Evolutionary conservation across 2,113 vertebrate species (phyloP).

Genomic region (Platanista minor): DNA sequence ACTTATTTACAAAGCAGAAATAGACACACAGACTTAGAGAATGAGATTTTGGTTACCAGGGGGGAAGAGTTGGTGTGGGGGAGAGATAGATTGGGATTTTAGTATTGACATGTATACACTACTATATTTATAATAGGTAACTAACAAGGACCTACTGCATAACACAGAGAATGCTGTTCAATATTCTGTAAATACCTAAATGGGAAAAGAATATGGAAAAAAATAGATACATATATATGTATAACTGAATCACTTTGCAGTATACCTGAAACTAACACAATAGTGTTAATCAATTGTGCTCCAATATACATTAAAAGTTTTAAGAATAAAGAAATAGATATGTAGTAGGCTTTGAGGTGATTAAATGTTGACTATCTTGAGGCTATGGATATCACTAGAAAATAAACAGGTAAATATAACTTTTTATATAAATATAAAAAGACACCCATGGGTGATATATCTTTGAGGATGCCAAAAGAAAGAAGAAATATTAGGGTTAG

Average conservation of each 20-base stretch:
- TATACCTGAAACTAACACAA: too few species aligned
- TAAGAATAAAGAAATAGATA: background rate
- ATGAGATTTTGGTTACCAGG: background rate
- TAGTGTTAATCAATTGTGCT: too few species aligned
- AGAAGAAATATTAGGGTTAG: background rate
- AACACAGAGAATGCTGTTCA: background rate
- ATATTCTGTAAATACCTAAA: background rate
- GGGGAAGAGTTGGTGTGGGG: background rate
- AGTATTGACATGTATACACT: background rate
- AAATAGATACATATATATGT: background rate
- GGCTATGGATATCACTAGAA: background rate
- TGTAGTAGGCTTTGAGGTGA: background rate
- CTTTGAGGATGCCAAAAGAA: background rate
- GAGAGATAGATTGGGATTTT: background rate
- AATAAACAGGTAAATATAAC: background rate
- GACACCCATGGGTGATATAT: background rate
- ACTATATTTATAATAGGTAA: background rate
- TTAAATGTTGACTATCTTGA: background rate
- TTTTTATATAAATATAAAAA: background rate
- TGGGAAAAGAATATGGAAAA: background rate
- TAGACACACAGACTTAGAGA: background rate
- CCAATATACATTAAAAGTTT: background rate
- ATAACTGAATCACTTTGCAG: background rate
- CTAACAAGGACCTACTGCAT: background rate
- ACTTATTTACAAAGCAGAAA: background rate